phyloP scores from a whole-genome alignment of 1,140 invertebrate species.

The silkworm (Bombyx mori) region DNA sequence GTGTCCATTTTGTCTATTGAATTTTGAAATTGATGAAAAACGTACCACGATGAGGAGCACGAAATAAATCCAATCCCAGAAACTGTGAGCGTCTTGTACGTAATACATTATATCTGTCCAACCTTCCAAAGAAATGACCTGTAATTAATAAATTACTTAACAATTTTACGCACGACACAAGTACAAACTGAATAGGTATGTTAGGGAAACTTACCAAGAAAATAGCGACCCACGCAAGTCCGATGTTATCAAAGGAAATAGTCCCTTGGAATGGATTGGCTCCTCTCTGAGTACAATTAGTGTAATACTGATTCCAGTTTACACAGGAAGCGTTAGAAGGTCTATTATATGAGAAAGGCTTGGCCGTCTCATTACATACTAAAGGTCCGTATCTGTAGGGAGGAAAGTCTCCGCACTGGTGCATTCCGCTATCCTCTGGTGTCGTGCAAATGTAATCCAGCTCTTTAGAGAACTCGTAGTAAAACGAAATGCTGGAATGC shows the following conservation, averaged over 20 bases:
- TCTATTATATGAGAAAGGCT: constrained; percentile 63
- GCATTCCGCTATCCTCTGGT: constrained; percentile 95
- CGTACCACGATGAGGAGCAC: constrained; percentile 98
- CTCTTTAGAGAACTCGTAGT: constrained; percentile 88
- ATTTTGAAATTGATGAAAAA: constrained; percentile 10
- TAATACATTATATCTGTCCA: constrained; percentile 99
- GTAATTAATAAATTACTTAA: constrained; percentile 24
- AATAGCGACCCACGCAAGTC: constrained; percentile 99
- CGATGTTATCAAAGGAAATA: constrained; percentile 99
- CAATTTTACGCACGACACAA: background rate
- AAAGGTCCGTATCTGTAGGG: constrained; percentile 80
- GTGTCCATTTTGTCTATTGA: background rate
- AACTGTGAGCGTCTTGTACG: constrained; percentile 99
- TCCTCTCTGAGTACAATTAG: constrained; percentile 91
- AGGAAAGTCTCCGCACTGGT: constrained; percentile 90
- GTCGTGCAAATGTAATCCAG: constrained; percentile 98
- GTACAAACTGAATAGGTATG: background rate
- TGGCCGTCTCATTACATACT: constrained; percentile 76
- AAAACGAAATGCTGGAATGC: constrained; percentile 76
- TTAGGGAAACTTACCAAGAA: constrained; percentile 87
- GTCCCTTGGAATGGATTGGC: constrained; percentile 99
- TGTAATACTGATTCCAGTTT: constrained; percentile 99
- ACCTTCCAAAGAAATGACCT: constrained; percentile 89
- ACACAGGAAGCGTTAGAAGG: constrained; percentile 84
- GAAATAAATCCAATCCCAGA: constrained; percentile 99